A percentile compares a stretch with the other conserved stretches of the same genome.
Evolutionary conservation across 2,888 invertebrate species (phyloP).

Genomic region (Idaea straminata): DNA sequence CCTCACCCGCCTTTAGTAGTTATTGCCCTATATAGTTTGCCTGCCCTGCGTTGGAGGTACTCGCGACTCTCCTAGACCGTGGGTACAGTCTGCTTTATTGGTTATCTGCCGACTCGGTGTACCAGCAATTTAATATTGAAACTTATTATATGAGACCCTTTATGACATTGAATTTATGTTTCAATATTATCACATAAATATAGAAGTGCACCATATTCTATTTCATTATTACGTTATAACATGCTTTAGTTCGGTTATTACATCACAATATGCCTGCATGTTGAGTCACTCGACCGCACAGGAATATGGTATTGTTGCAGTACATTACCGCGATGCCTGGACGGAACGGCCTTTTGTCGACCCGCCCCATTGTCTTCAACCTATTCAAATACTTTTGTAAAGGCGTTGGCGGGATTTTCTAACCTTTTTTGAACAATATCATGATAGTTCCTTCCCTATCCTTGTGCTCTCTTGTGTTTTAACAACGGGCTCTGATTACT

Average conservation of each 20-base stretch:
- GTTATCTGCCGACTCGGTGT: constrained; percentile 38
- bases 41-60: constrained; percentile 37
- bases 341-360: constrained; percentile 66
- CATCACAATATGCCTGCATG: constrained; percentile 54
- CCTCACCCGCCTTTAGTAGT: constrained; percentile 52
- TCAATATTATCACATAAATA: constrained; percentile 20
- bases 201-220: constrained; percentile 22
- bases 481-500: constrained; percentile 26
- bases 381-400: constrained; percentile 61
- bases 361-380: constrained; percentile 61
- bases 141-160: constrained; percentile 3
- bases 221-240: constrained; percentile 9
- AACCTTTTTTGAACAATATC: constrained; percentile 40
- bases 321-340: constrained; percentile 53
- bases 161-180: constrained; percentile 2
- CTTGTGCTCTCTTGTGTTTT: constrained; percentile 24
- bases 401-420: constrained; percentile 46
- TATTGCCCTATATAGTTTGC: constrained; percentile 43
- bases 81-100: constrained; percentile 36
- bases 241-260: constrained; percentile 25
- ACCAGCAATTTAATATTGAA: constrained; percentile 21
- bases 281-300: constrained; percentile 68
- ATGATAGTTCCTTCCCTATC: constrained; percentile 40
- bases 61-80: constrained; percentile 15
- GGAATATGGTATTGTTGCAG: constrained; percentile 63